Conservation (phyloP, 2,888 invertebrate species). For the Ophion costatus region DNA sequence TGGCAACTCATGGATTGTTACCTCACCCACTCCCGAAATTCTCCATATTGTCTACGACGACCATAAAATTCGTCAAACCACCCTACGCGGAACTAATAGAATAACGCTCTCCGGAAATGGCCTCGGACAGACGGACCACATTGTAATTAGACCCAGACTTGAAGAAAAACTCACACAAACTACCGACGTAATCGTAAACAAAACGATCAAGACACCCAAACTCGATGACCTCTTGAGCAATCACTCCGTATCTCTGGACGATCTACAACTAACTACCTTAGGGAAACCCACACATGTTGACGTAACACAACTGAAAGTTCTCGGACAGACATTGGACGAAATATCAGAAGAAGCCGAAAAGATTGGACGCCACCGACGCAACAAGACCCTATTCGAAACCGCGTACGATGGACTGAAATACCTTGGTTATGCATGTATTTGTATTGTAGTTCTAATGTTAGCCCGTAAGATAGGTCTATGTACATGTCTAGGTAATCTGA, state of each 20-base stretch:
- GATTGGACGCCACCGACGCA: slow-evolving; percentile 23
- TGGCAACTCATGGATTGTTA: slow-evolving; percentile 24
- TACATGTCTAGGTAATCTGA: too few relatives aligned
- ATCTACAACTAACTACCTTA: slow-evolving; percentile 6
- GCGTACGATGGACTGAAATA: slow-evolving; percentile 3
- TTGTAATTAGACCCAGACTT: neutral
- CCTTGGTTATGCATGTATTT: slow-evolving; percentile 15
- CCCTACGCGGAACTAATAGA: slow-evolving; percentile 11
- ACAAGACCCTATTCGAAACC: slow-evolving; percentile 12
- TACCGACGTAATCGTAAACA: neutral
- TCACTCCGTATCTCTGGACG: neutral
- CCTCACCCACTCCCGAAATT: neutral
- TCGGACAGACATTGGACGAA: slow-evolving; percentile 25
- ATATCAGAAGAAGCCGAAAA: slow-evolving; percentile 18
- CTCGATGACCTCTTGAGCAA: slow-evolving; percentile 7
- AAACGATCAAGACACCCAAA: neutral
- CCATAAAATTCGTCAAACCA: slow-evolving; percentile 8
- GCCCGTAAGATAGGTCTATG: too few relatives aligned
- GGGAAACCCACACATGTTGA: slow-evolving; percentile 32
- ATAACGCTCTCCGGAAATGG: neutral
- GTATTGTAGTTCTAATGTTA: too few relatives aligned
- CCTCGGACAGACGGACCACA: neutral
- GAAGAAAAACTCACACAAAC: neutral
- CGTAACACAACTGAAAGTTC: slow-evolving; percentile 14
- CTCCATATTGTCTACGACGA: slow-evolving; percentile 3